These are phyloP conservation scores for Tachystola acroxantha DNA, from an alignment of 2,888 invertebrate genomes.

Conservation along the genomic window DNA sequence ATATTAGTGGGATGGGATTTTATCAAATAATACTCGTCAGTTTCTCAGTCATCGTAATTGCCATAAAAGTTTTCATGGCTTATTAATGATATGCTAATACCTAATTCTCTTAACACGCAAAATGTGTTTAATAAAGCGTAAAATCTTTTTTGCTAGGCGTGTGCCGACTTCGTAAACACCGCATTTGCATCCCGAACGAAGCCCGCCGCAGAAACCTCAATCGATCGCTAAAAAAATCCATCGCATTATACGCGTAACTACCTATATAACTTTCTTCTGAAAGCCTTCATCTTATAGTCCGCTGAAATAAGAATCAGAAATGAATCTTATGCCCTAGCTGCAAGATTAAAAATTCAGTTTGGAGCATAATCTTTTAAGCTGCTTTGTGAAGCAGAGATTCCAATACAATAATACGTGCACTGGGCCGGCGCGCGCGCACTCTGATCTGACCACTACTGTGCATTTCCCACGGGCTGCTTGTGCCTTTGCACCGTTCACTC, in stretches of 20 bases:
- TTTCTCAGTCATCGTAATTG: no score
- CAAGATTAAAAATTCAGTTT: conserved; percentile 24
- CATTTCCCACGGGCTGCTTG: conserved; percentile 77
- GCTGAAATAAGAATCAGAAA: conserved; percentile 13
- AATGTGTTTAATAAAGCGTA: conserved; percentile 50
- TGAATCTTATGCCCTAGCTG: conserved; percentile 24
- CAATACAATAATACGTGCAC: conserved; percentile 77
- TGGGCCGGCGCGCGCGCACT: conserved; percentile 76
- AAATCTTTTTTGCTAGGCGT: conserved; percentile 57
- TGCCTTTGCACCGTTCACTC: conserved; percentile 41
- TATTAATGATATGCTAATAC: conserved; percentile 15
- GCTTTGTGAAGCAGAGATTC: conserved; percentile 51
- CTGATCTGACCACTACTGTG: conserved; percentile 79
- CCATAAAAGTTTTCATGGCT: neutral
- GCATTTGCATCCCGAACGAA: conserved; percentile 68
- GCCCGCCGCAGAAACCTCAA: conserved; percentile 70
- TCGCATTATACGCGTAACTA: conserved; percentile 67
- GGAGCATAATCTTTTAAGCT: conserved; percentile 39
- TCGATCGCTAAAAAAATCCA: conserved; percentile 75
- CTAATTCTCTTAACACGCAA: conserved; percentile 30
- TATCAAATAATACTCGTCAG: no score
- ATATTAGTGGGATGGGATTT: no score
- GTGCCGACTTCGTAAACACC: conserved; percentile 66
- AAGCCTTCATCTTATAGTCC: conserved; percentile 25
- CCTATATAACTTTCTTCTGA: conserved; percentile 43